phyloP scores from a whole-genome alignment of 2,888 invertebrate genomes.

The Rhodophaea formosa region DNA sequence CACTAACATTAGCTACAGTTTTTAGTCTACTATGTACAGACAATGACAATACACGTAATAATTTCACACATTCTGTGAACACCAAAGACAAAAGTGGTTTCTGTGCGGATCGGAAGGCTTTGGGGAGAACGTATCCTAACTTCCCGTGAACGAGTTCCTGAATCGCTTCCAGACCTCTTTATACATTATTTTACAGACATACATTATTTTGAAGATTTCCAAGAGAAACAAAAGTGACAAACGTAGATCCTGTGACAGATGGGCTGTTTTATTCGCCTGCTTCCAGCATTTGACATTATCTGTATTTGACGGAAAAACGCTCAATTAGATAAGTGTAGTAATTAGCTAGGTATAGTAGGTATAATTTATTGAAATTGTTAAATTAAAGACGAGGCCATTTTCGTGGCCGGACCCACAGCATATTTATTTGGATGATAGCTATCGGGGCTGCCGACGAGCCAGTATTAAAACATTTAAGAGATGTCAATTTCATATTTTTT shows the following conservation, averaged over 20 bases:
- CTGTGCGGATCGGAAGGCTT: neutral
- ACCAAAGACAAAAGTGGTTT: constrained; percentile 16
- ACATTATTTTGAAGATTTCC: neutral
- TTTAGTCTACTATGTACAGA: constrained; percentile 8
- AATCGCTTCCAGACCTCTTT: neutral
- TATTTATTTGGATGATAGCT: neutral
- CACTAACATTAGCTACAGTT: constrained; percentile 6
- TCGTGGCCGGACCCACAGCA: neutral
- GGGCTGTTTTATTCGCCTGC: constrained; percentile 1
- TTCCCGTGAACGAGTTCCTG: neutral
- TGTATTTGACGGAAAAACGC: constrained; percentile 41
- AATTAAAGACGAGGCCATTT: constrained; percentile 12
- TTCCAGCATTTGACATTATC: constrained; percentile 6
- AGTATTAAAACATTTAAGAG: neutral
- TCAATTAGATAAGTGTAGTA: constrained; percentile 48
- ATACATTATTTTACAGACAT: neutral
- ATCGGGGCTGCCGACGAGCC: neutral
- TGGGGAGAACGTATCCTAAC: neutral
- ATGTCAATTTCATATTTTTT: neutral
- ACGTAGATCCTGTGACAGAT: neutral
- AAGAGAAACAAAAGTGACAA: neutral
- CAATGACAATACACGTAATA: constrained; percentile 7
- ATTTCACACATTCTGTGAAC: constrained; percentile 9
- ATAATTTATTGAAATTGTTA: constrained; percentile 46
- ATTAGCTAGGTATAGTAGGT: constrained; percentile 39